Evolutionary conservation across 2,113 vertebrate genomes (phyloP), one percentile per base, ranked within the genome.

Genomic region (Chionodraco myersi): DNA sequence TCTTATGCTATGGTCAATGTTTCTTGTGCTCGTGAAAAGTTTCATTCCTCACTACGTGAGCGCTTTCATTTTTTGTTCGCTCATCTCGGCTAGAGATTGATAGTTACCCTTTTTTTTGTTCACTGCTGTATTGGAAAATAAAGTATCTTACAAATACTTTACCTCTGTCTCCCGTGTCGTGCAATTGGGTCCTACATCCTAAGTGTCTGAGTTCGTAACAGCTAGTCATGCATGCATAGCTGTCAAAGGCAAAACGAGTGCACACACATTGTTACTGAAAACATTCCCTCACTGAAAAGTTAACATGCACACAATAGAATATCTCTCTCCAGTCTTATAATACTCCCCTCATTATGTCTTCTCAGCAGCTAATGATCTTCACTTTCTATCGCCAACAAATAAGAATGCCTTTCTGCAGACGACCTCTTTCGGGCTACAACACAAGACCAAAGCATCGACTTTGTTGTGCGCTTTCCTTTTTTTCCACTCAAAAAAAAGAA

Each of bases 311-410:
- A 63, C 36, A 59, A 53, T 34, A 23, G 10, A 9, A 9, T 63
- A 64, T 79, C 65, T 54, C 67, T 81, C 45, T 62, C 54, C 64
- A 75, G 7, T 21, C 21, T 21, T 21, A 21, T 21, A 21, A 41
- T 41, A 15, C 75, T 81, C 21, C 45, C 41, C 72, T 82, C 82
- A 80, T 89, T 83, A 86, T 58, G 51, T 83, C 80, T 65, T 49
- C 72, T 61, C 73, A 47, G 71, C 80, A 61, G 56, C 84, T 81
- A 87, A 88, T 63, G 73, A 87, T 86, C 82, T 61, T 61, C 71
- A 54, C 73, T 83, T 77, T 80, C 66, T 72, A 68, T n/a, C 48
- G 12, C 48, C 56, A 57, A 80, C 78, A 85, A 81, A 86, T 61
- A 58, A 34, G 74, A 48, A 74, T 57, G 68, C 61, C 45, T 34